Evolutionary conservation across 2,113 vertebrate species (phyloP), one percentile per base, ranked within the genome.

Genomic region (Gopherus evgoodei): DNA sequence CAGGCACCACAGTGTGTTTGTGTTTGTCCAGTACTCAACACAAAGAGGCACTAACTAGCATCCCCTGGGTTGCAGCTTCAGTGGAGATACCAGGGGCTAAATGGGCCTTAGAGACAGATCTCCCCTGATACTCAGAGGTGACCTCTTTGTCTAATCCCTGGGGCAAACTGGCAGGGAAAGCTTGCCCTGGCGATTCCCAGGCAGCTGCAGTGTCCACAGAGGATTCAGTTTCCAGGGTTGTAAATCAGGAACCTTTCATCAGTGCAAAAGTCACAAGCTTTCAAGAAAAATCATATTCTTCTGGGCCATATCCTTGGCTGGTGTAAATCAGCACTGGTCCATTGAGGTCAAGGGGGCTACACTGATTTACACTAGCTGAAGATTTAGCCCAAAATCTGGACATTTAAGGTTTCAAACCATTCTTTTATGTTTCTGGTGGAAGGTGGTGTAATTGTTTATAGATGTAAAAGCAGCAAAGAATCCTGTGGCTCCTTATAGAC

Each of bases 41-140:
- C 29, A 14, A 24, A 42, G 31, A 54, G 62, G 24, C 81, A 0
- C 35, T 2, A 0, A 17, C 84, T 88, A 13, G 81, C 56, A 56
- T 52, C 0, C 1, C 0, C 1, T 57, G n/a, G 0, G 1, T 76
- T 81, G 25, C 42, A 4, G 5, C 1, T 11, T 16, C 1, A 76
- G 5, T n/a, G 31, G 78, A 35, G 21, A 1, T 69, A 35, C 62
- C 0, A 69, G 29, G 29, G 19, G 72, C 38, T 22, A 76, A 76
- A 16, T 1, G 57, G 38, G 21, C 44, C 4, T 2, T 17, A 69
- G 79, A 65, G 78, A 49, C 8, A 35, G 2, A 0, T 6, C 1
- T 21, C 19, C 16, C 49, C 19, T 11, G 2, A 22, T 16, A 80
- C 2, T 0, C 62, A 0, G 6, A 83, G 3, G 49, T 24, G 42